Evolutionary conservation across 35 echinoderm and acorn worm species (phyloP), one percentile per base, ranked within the genome.

Genomic region (Stichopus chloronotus): DNA sequence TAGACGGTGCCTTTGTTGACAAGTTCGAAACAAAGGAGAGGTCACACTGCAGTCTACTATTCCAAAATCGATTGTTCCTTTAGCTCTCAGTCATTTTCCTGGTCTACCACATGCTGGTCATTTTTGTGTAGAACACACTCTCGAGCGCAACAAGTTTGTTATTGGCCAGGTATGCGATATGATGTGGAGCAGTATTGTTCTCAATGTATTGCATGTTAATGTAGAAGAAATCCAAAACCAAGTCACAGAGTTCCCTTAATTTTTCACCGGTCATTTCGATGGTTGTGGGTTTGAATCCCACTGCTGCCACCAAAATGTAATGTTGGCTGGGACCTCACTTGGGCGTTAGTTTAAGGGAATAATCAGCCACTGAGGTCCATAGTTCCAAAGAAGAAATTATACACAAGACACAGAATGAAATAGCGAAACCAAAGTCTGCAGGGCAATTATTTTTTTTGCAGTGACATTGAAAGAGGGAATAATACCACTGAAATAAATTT

Each of bases 131-230:
- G 78, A 81, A 25, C 5, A 5, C 43, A 81, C 5, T n/a, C 9
- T 12, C 5, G 78, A n/a, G 78, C 78, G 4, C 78, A 81, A 0
- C 2, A 81, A 81, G 23, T 87, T 43, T 43, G 0, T 43, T 43
- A 43, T 43, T 43, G 30, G 30, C 0, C 30, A 43, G 9, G 59
- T n/a, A n/a, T n/a, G n/a, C n/a, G n/a, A n/a, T 57, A 88, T 87
- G 84, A 87, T 5, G 57, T 88, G 19, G 9, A 88, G 53, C 17
- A n/a, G n/a, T n/a, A n/a, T n/a, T 88, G 86, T 11, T 25, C 19
- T 68, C 20, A 59, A 88, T 60, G 86, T 20, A 88, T 63, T 68
- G 17, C 86, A 59, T 88, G 56, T 69, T 4, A 24, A 68, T 4
- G 5, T 55, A 78, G 63, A 24, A 63, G 88, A 11, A 91, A 61